These are phyloP conservation scores for Drosophila lutescens DNA, from an alignment of 2,888 invertebrate species.

Conservation along the genomic window DNA sequence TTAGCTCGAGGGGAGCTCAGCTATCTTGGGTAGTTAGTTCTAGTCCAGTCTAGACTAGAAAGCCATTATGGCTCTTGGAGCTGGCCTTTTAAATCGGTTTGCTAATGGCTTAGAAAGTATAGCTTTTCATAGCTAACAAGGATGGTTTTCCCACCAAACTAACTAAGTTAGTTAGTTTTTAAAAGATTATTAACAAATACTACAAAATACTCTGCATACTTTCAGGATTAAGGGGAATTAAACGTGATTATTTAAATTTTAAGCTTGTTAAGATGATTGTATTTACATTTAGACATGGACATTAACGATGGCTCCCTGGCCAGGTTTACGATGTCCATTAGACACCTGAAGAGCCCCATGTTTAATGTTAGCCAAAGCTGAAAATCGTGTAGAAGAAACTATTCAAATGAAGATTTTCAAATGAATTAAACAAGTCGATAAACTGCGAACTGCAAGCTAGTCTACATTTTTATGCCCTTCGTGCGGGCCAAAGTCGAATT, in stretches of 20 bases:
- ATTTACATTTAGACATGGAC: neutral
- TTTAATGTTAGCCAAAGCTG: neutral
- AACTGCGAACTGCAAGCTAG: constrained; percentile 1
- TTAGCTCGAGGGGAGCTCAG: constrained; percentile 27
- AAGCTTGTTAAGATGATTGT: neutral
- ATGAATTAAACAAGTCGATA: constrained; percentile 7
- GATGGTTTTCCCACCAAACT: neutral
- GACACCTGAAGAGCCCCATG: neutral
- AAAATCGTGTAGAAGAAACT: neutral
- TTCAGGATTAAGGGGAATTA: constrained; percentile 30
- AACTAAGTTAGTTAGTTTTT: too few species aligned
- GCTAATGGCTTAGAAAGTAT: neutral
- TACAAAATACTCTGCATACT: constrained; percentile 34
- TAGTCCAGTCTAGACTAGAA: constrained; percentile 19
- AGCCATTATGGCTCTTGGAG: constrained; percentile 1
- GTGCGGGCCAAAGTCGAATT: neutral
- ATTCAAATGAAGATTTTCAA: neutral
- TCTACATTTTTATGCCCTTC: constrained; percentile 13
- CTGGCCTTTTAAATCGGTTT: neutral
- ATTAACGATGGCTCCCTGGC: neutral
- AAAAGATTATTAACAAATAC: neutral
- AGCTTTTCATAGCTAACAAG: neutral
- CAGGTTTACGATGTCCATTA: constrained; percentile 2
- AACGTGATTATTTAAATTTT: neutral
- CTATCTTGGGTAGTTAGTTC: neutral